phyloP scores from a whole-genome alignment of 2,113 vertebrate genomes.

The Ursus arctos region DNA sequence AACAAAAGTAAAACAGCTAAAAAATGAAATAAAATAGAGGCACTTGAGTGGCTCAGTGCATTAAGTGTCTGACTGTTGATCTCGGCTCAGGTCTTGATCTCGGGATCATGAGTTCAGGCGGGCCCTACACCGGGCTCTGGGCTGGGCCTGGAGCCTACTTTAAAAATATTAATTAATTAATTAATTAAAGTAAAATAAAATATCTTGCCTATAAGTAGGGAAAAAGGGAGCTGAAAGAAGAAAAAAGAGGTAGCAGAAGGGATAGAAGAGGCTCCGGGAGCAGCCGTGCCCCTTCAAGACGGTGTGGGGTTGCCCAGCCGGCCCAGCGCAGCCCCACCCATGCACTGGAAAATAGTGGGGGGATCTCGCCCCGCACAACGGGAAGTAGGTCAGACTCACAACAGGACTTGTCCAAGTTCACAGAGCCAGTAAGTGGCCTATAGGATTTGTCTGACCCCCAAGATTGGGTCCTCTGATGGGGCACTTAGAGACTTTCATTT shows the following conservation, averaged over 20 bases:
- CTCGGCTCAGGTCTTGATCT: neutral
- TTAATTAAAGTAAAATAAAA: neutral
- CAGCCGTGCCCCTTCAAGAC: rapidly evolving
- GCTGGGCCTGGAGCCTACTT: neutral
- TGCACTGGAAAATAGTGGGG: rapidly evolving
- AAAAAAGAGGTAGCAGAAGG: neutral
- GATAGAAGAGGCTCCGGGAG: too few species aligned
- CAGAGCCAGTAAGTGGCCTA: neutral
- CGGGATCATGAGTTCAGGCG: neutral
- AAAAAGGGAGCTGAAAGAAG: neutral
- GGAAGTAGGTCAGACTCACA: neutral
- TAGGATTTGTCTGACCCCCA: neutral
- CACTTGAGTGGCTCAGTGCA: rapidly evolving
- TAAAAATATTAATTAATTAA: neutral
- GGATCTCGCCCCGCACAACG: rapidly evolving
- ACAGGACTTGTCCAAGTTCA: neutral
- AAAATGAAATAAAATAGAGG: neutral
- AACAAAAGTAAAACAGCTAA: neutral
- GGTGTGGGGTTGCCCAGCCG: neutral
- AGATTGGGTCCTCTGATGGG: neutral
- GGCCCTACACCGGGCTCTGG: neutral
- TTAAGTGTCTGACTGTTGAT: neutral
- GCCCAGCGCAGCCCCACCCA: rapidly evolving
- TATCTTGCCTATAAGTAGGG: neutral
- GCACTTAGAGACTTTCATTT: neutral